Conservation (phyloP, 2,888 invertebrate genomes). For the Rhaphigaster nebulosa region DNA sequence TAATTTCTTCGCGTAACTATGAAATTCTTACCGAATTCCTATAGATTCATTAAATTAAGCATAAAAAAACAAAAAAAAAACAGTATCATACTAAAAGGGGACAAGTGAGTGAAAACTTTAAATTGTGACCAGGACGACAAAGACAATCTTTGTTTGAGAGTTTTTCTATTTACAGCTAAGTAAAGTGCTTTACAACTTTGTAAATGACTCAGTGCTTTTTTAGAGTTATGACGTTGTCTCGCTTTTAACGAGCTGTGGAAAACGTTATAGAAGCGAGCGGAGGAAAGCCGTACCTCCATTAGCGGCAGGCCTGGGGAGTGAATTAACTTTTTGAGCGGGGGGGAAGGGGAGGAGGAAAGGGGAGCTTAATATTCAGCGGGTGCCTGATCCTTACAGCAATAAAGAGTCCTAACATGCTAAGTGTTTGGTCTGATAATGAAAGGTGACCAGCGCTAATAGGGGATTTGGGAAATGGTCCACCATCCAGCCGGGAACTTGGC, state of each 20-base stretch:
- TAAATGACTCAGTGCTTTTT: not conserved
- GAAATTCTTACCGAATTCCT: no score
- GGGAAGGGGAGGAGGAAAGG: not conserved
- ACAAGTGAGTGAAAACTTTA: no score
- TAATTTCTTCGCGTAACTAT: no score
- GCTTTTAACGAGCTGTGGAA: not conserved
- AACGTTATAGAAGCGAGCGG: not conserved
- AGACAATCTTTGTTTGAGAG: no score
- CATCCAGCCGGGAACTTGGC: not conserved
- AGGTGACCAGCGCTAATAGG: not conserved
- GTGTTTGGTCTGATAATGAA: not conserved
- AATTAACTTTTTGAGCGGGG: not conserved
- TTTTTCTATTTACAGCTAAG: no score
- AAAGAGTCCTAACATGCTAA: not conserved
- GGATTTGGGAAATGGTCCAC: not conserved
- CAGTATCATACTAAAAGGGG: no score
- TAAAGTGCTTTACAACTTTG: not conserved
- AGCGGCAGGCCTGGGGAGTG: not conserved
- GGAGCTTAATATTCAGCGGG: not conserved
- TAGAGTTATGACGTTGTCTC: not conserved
- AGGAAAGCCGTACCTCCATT: not conserved
- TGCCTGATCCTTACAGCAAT: not conserved
- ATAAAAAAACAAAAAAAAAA: no score
- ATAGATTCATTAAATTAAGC: no score
- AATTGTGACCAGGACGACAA: no score